Conservation (phyloP, 2,797 vertebrate genomes). For the Peromyscus nudipes region DNA sequence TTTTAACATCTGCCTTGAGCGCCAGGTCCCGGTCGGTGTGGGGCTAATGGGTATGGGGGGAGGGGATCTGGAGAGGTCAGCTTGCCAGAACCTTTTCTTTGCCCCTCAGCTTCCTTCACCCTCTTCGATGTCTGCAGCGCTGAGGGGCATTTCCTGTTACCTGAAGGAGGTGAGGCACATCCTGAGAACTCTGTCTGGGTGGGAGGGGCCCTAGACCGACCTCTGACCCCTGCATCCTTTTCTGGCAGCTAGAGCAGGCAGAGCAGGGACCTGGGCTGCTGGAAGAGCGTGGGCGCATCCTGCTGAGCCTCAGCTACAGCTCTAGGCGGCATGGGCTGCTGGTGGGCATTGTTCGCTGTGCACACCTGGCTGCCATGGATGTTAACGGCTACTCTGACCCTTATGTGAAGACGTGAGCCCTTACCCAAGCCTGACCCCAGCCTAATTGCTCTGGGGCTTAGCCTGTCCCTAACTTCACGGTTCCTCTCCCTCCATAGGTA, state of each 20-base stretch:
- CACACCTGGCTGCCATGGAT: conserved; percentile 95
- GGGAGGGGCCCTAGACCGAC: neutral
- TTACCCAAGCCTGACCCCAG: neutral
- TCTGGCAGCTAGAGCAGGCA: conserved; percentile 91
- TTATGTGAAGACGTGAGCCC: conserved; percentile 95
- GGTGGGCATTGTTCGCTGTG: conserved; percentile 94
- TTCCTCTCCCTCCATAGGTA: conserved; percentile 87
- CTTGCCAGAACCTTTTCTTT: conserved; percentile 54
- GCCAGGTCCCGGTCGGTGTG: conserved; percentile 92
- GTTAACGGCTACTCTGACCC: conserved; percentile 96
- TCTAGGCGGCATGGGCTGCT: conserved; percentile 89
- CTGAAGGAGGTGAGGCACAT: conserved; percentile 91
- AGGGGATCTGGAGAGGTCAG: neutral
- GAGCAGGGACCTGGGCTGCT: conserved; percentile 90
- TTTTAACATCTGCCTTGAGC: conserved; percentile 95
- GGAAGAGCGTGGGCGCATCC: conserved; percentile 93
- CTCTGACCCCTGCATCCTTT: conserved; percentile 20
- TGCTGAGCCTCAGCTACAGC: conserved; percentile 91
- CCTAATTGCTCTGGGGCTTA: neutral
- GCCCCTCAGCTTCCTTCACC: conserved; percentile 92
- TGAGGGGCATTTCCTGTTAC: conserved; percentile 95
- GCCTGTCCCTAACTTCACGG: neutral
- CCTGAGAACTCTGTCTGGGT: neutral
- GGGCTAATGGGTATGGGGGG: neutral
- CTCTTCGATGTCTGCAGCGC: conserved; percentile 92